Evolutionary conservation across 2,797 vertebrate species (phyloP).

Genomic region (Scarus forsteni): DNA sequence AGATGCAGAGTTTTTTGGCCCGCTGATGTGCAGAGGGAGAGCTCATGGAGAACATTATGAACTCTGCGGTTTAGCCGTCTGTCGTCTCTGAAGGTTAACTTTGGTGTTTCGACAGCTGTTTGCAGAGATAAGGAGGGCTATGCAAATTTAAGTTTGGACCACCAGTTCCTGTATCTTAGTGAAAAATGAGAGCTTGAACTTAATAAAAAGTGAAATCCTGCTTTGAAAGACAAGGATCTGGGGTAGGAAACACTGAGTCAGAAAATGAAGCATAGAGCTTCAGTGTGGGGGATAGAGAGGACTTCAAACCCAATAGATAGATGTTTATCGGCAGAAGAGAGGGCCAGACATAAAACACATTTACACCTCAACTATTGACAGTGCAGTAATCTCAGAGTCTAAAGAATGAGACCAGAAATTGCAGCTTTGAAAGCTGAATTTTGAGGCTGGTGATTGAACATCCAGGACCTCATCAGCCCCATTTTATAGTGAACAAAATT

Average conservation of each 20-base stretch:
- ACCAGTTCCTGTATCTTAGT: constrained; percentile 2
- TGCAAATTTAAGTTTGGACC: background rate
- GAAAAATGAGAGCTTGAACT: constrained; percentile 1
- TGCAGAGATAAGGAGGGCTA: constrained; percentile 19
- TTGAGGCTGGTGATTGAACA: no score
- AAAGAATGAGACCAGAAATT: background rate
- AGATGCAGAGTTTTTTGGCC: constrained; percentile 20
- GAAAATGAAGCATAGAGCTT: background rate
- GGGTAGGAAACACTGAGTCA: background rate
- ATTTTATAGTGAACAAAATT: no score
- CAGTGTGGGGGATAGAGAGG: constrained; percentile 1
- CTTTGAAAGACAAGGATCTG: constrained; percentile 3
- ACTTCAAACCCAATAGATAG: constrained; percentile 1
- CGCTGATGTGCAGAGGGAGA: constrained; percentile 12
- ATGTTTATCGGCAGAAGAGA: constrained; percentile 13
- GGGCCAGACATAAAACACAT: no score
- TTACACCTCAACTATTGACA: no score
- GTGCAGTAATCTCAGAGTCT: no score
- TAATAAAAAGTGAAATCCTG: background rate
- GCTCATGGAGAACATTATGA: constrained; percentile 38
- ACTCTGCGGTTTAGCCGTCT: constrained; percentile 7
- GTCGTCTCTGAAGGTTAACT: constrained; percentile 31
- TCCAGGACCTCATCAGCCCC: no score
- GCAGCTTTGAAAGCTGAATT: background rate
- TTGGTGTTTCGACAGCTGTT: constrained; percentile 28